Evolutionary conservation across 1,140 invertebrate species (phyloP).

Genomic region (Musca vetustissima): DNA sequence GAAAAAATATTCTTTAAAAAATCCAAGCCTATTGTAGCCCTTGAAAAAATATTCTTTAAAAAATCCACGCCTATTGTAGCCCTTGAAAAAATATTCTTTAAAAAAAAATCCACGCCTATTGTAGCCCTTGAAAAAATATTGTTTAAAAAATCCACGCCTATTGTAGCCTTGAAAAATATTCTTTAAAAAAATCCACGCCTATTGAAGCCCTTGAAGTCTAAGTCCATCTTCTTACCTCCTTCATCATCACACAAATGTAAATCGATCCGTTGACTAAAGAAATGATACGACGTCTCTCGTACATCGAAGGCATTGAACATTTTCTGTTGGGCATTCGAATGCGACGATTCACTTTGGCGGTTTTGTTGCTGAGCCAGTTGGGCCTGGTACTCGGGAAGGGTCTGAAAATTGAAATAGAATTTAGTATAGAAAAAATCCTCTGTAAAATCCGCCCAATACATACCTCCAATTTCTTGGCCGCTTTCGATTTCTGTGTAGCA

Average conservation of each 20-base stretch:
- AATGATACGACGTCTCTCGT: conserved; percentile 95
- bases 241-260: conserved; percentile 97
- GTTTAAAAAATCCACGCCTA: too few species aligned
- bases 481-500: conserved; percentile 83
- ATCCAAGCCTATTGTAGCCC: too few species aligned
- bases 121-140: too few species aligned
- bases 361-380: conserved; percentile 67
- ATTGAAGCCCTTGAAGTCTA: neutral
- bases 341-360: conserved; percentile 59
- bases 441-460: neutral
- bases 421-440: neutral
- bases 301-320: conserved; percentile 92
- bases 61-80: too few species aligned
- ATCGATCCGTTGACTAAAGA: conserved; percentile 91
- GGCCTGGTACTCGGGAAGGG: conserved; percentile 78
- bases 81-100: too few species aligned
- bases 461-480: conserved; percentile 85
- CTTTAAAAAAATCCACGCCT: too few species aligned
- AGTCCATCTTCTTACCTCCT: conserved; percentile 64
- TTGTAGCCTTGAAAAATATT: too few species aligned
- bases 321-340: conserved; percentile 60
- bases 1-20: too few species aligned
- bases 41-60: too few species aligned
- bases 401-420: conserved; percentile 56
- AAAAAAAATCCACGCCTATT: too few species aligned